Percentiles rank a stretch among this genome's conserved stretches.
phyloP scores from a whole-genome alignment of 2,888 invertebrate species.

The Ochropleura leucogaster region DNA sequence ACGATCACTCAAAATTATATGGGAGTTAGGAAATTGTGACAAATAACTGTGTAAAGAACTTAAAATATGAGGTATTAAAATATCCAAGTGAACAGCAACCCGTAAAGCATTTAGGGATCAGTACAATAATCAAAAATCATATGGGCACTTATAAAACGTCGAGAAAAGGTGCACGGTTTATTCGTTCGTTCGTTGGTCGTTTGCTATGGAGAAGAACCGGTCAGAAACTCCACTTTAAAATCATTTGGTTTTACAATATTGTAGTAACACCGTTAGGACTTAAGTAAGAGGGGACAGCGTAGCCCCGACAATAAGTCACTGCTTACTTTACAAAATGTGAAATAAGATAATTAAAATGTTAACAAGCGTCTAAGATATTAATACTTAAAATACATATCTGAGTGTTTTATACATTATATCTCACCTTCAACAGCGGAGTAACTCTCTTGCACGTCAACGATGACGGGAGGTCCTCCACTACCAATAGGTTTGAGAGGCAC shows the following conservation, averaged over 20 bases:
- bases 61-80: too few species aligned
- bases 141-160: too few species aligned
- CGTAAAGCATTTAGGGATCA: background rate
- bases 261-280: too few species aligned
- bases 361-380: background rate
- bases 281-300: too few species aligned
- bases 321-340: too few species aligned
- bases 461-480: conserved; percentile 95
- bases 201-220: too few species aligned
- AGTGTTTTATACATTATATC: conserved; percentile 36
- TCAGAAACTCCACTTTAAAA: too few species aligned
- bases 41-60: background rate
- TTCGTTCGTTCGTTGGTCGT: too few species aligned
- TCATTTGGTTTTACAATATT: too few species aligned
- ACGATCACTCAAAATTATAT: background rate
- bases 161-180: too few species aligned
- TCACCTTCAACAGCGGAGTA: conserved; percentile 99
- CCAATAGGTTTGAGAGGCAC: conserved; percentile 96
- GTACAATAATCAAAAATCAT: background rate
- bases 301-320: too few species aligned
- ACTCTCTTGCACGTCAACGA: conserved; percentile 98
- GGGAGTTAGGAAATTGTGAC: background rate
- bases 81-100: background rate
- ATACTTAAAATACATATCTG: background rate
- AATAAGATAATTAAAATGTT: too few species aligned